These are phyloP conservation scores for Sceloporus undulatus DNA, from an alignment of 2,113 vertebrate species.

Conservation along the genomic window DNA sequence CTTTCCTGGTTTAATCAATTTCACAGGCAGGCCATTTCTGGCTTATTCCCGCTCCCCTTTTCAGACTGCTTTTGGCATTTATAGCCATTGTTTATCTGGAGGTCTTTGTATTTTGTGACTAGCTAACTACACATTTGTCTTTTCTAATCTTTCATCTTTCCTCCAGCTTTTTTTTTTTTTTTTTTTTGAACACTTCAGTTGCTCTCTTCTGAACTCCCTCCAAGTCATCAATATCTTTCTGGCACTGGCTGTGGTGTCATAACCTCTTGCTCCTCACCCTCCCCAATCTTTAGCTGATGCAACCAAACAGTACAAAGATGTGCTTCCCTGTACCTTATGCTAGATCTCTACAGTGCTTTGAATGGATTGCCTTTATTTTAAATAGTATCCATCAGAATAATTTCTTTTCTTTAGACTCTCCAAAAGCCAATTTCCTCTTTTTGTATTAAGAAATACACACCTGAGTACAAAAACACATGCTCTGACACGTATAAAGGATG, in stretches of 20 bases:
- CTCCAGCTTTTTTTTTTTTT: background rate
- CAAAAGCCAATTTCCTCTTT: background rate
- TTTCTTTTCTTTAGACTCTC: background rate
- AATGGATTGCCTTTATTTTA: background rate
- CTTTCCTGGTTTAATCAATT: background rate
- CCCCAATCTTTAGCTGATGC: background rate
- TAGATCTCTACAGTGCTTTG: background rate
- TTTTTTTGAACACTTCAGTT: background rate
- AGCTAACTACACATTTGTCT: slow-evolving; percentile 9
- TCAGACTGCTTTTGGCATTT: slow-evolving; percentile 46
- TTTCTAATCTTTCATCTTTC: slow-evolving; percentile 20
- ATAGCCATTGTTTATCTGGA: slow-evolving; percentile 39
- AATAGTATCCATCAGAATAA: background rate
- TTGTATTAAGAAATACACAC: background rate
- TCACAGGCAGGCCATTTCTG: slow-evolving; percentile 45
- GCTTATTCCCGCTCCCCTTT: background rate
- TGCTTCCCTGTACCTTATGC: background rate
- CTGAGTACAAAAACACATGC: background rate
- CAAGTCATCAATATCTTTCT: slow-evolving; percentile 15
- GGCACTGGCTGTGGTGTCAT: background rate
- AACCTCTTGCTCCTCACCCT: background rate
- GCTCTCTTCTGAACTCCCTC: background rate
- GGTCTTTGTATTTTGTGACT: background rate
- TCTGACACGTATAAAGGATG: background rate
- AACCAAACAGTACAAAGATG: background rate